These are phyloP conservation scores for Sclerurus mexicanus DNA, from an alignment of 2,113 vertebrate genomes.

Conservation along the genomic window DNA sequence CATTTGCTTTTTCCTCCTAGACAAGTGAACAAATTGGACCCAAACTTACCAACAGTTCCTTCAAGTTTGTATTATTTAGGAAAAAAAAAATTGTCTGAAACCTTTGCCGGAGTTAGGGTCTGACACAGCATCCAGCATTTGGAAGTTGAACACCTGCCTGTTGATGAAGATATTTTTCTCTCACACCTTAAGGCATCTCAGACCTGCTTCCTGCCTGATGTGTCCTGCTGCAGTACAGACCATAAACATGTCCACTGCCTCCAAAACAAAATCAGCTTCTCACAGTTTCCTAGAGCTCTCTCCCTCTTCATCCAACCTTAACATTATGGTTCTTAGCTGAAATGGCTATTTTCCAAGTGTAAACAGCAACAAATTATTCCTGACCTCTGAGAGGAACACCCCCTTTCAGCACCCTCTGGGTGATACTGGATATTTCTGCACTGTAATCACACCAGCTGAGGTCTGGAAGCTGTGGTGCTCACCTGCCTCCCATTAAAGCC, in stretches of 20 bases:
- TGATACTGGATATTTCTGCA: neutral
- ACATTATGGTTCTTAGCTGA: neutral
- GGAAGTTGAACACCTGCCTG: neutral
- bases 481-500: neutral
- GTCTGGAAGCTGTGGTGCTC: neutral
- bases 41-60: neutral
- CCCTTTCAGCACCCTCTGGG: neutral
- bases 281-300: neutral
- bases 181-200: neutral
- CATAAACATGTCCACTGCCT: neutral
- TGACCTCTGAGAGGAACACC: neutral
- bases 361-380: neutral
- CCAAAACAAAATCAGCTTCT: neutral
- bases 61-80: neutral
- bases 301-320: neutral
- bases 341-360: neutral
- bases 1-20: neutral
- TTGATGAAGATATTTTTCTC: neutral
- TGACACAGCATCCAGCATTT: neutral
- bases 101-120: neutral
- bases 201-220: neutral
- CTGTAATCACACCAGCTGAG: neutral
- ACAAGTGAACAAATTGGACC: neutral
- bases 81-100: neutral
- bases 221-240: neutral